Percentiles rank a stretch among this genome's conserved stretches.
Conservation (phyloP, 2,113 vertebrate genomes). For the Mungos mungo region DNA sequence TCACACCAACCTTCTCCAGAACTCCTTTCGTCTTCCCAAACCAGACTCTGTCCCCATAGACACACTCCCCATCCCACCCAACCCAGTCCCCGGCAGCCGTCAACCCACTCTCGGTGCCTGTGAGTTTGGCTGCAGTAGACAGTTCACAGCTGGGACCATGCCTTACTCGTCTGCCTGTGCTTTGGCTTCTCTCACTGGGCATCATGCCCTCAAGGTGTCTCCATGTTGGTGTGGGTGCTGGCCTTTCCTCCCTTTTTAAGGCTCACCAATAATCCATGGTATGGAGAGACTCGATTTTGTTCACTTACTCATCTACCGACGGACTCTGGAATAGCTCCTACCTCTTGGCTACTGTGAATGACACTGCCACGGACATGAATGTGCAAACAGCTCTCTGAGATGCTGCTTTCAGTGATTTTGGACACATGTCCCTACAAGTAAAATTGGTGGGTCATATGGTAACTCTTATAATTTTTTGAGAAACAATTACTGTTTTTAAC, state of each 20-base stretch:
- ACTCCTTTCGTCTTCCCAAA: not conserved
- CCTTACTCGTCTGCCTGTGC: not conserved
- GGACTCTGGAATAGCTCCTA: not conserved
- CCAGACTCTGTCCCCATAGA: not conserved
- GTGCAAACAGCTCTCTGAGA: not conserved
- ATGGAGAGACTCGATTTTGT: not conserved
- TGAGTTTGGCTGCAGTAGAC: accelerated
- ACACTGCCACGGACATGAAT: not conserved
- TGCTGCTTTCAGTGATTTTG: not conserved
- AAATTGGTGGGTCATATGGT: not conserved
- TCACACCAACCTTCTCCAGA: not conserved
- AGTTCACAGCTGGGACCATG: accelerated
- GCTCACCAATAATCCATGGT: not conserved
- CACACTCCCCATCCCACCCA: not conserved
- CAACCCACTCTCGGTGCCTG: not conserved
- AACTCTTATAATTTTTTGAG: not conserved
- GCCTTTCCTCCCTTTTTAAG: not conserved
- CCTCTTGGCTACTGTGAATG: not conserved
- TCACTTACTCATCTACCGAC: not conserved
- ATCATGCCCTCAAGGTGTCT: not conserved
- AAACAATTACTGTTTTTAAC: not conserved
- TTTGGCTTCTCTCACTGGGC: not conserved
- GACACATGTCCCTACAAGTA: not conserved
- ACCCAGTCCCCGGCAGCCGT: not conserved
- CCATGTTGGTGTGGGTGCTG: not conserved